Percentiles rank a stretch among this genome's conserved stretches.
phyloP scores from a whole-genome alignment of 2,797 vertebrate genomes.

The Enteromius fasciolatus region DNA sequence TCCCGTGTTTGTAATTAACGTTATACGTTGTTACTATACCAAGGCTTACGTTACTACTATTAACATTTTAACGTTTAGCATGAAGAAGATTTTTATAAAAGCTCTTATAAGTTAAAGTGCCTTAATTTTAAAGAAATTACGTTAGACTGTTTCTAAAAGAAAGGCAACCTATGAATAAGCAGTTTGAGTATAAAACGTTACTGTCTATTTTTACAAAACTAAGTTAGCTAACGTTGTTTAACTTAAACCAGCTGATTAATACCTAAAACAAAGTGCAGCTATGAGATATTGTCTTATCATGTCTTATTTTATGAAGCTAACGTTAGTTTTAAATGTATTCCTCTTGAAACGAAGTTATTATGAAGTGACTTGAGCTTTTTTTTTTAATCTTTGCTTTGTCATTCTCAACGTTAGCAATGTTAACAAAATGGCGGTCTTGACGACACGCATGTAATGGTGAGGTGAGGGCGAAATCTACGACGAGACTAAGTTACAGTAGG shows the following conservation, averaged over 20 bases:
- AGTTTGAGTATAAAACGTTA: too few relatives aligned
- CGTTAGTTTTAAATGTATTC: background rate
- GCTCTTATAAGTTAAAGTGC: background rate
- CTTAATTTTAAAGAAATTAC: background rate
- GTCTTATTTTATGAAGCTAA: too few relatives aligned
- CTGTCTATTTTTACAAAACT: background rate
- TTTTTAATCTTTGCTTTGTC: background rate
- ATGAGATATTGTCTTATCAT: too few relatives aligned
- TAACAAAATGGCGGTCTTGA: slow-evolving; percentile 36
- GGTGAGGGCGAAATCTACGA: too few relatives aligned
- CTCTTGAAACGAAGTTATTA: background rate
- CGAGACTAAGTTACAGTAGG: background rate
- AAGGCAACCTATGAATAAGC: background rate
- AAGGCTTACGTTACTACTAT: background rate
- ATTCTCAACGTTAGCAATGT: background rate
- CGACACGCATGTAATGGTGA: too few relatives aligned
- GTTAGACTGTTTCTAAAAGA: background rate
- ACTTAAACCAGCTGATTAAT: background rate
- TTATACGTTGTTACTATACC: background rate
- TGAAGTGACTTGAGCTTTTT: background rate
- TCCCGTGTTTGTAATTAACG: background rate
- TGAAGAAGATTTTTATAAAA: background rate
- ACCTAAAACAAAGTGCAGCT: background rate
- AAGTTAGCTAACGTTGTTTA: background rate
- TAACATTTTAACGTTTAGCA: too few relatives aligned